phyloP scores from a whole-genome alignment of 1,140 invertebrate species.

The Condylostylus longicornis region DNA sequence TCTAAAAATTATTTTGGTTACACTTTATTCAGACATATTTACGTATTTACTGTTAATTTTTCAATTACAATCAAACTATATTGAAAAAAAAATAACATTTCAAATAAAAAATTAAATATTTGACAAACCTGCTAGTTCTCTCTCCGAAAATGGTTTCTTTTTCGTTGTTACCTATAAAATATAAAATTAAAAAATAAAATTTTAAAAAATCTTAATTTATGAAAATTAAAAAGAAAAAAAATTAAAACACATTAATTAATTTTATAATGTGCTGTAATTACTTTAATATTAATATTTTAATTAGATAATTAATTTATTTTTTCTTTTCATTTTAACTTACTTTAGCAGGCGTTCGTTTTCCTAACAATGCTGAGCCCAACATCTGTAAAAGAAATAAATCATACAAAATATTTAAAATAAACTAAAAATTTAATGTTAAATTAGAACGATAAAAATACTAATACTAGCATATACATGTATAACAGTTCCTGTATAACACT shows the following conservation, averaged over 20 bases:
- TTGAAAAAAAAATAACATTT: too few species aligned
- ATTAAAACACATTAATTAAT: constrained; percentile 5
- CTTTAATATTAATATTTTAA: neutral
- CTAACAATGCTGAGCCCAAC: constrained; percentile 30
- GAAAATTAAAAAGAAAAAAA: constrained; percentile 5
- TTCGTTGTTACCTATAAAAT: constrained; percentile 11
- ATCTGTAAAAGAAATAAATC: constrained; percentile 16
- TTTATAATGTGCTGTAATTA: constrained; percentile 1
- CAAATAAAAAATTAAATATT: neutral
- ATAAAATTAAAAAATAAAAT: constrained; percentile 8
- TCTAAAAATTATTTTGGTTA: too few species aligned
- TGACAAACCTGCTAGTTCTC: constrained; percentile 26
- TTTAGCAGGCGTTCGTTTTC: constrained; percentile 28
- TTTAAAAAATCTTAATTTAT: constrained; percentile 8
- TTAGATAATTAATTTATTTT: neutral
- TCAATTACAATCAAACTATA: too few species aligned
- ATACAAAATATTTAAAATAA: constrained; percentile 7
- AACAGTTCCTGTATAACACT: too few species aligned
- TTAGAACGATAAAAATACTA: too few species aligned
- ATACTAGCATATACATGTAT: too few species aligned
- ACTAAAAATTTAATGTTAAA: constrained; percentile 3
- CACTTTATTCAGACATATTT: too few species aligned
- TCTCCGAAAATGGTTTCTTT: constrained; percentile 31
- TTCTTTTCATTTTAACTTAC: constrained; percentile 11
- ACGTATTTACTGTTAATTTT: too few species aligned